These are phyloP conservation scores for Uromys caudimaculatus DNA, from an alignment of 2,797 vertebrate genomes.

Conservation along the genomic window DNA sequence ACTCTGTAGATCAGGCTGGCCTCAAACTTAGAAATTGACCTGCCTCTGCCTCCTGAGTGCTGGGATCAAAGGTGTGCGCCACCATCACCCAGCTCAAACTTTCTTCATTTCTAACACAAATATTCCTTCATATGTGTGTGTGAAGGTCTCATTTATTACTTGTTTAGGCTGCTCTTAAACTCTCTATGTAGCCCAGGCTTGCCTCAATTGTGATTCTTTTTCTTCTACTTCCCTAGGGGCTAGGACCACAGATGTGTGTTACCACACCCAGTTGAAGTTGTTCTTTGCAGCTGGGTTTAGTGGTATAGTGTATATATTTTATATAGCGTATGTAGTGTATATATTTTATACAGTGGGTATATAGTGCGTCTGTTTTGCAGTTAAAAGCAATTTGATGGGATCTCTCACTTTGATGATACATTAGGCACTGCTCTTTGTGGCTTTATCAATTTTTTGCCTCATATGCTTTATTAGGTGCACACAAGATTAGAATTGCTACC, in stretches of 20 bases:
- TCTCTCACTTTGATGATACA: neutral
- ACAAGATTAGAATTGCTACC: neutral
- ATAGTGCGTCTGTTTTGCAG: neutral
- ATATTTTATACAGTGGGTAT: no score
- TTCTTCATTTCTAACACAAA: conserved; percentile 35
- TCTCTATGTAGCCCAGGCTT: neutral
- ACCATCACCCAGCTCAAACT: neutral
- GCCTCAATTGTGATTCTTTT: neutral
- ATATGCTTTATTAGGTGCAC: conserved; percentile 9
- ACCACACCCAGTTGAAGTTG: neutral
- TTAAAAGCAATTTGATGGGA: neutral
- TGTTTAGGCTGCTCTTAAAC: neutral
- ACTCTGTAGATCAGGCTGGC: no score
- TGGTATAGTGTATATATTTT: no score
- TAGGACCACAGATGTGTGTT: neutral
- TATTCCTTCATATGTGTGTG: neutral
- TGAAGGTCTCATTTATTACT: neutral
- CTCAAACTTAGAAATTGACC: neutral
- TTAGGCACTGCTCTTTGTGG: neutral
- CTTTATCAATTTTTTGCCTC: neutral
- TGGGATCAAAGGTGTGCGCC: neutral
- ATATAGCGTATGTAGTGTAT: no score
- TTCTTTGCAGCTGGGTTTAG: neutral
- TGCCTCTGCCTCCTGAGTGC: neutral
- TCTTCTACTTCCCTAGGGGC: neutral